Percentiles rank a stretch among this genome's conserved stretches.
Conservation (phyloP, 2,888 invertebrate species). For the Ceriagrion tenellum region DNA sequence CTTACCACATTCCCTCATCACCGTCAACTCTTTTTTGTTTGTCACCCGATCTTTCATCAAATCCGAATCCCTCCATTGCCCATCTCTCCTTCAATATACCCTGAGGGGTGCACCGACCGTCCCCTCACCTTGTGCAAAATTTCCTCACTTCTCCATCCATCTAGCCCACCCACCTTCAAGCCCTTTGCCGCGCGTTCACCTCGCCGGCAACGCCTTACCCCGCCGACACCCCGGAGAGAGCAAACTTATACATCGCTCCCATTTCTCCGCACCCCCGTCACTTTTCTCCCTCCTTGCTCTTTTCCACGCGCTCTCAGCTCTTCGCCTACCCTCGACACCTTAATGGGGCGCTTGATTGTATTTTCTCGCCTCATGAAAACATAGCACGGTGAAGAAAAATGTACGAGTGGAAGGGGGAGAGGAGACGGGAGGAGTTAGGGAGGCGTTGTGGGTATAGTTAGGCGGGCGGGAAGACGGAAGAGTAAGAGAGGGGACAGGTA, state of each 20-base stretch:
- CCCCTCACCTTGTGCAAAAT: background rate
- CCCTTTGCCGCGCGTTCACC: background rate
- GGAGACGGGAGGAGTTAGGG: background rate
- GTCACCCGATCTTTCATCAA: background rate
- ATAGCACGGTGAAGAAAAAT: background rate
- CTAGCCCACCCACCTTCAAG: background rate
- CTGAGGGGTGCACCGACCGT: background rate
- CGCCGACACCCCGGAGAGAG: no score
- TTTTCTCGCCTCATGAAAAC: conserved; percentile 38
- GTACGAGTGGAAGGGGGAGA: background rate
- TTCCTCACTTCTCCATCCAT: background rate
- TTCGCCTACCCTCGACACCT: background rate
- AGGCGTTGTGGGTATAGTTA: background rate
- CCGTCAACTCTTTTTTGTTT: background rate
- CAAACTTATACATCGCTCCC: background rate
- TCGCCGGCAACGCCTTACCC: no score
- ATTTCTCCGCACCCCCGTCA: background rate
- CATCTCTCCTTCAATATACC: background rate
- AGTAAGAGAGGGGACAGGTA: background rate
- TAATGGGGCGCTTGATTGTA: conserved; percentile 47
- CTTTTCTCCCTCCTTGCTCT: background rate
- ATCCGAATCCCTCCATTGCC: background rate
- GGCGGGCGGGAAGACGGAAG: background rate
- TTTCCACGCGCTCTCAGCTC: background rate
- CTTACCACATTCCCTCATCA: no score